A percentile compares a stretch with the other conserved stretches of the same genome.
These are phyloP conservation scores for Eulemur rufifrons DNA, from an alignment of 2,113 vertebrate genomes.

Conservation along the genomic window DNA sequence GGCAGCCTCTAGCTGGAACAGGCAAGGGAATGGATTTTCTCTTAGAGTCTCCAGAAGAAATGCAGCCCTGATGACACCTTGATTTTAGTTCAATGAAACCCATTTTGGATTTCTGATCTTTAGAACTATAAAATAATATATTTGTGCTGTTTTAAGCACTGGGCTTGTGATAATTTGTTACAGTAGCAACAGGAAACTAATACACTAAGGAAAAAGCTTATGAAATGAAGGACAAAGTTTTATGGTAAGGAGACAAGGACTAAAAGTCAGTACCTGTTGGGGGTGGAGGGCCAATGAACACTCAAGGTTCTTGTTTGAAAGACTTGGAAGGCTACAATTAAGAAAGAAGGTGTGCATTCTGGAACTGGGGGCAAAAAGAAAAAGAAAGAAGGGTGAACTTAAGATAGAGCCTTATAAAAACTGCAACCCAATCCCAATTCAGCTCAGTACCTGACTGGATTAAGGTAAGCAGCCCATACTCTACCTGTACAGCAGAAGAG, in stretches of 20 bases:
- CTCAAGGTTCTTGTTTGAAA: background rate
- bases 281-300: background rate
- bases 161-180: background rate
- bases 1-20: background rate
- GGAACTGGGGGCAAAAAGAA: background rate
- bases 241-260: background rate
- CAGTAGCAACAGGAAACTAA: background rate
- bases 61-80: background rate
- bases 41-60: background rate
- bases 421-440: background rate
- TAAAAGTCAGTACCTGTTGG: background rate
- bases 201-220: background rate
- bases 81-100: background rate
- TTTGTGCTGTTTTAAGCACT: background rate
- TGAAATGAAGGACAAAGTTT: constrained; percentile 6
- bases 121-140: background rate
- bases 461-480: background rate
- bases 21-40: background rate
- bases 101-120: background rate
- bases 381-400: background rate
- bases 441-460: background rate
- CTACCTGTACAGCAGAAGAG: background rate
- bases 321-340: background rate
- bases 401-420: constrained; percentile 19
- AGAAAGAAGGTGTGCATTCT: background rate